phyloP scores from a whole-genome alignment of 2,797 vertebrate species.

The Channallabes apus region DNA sequence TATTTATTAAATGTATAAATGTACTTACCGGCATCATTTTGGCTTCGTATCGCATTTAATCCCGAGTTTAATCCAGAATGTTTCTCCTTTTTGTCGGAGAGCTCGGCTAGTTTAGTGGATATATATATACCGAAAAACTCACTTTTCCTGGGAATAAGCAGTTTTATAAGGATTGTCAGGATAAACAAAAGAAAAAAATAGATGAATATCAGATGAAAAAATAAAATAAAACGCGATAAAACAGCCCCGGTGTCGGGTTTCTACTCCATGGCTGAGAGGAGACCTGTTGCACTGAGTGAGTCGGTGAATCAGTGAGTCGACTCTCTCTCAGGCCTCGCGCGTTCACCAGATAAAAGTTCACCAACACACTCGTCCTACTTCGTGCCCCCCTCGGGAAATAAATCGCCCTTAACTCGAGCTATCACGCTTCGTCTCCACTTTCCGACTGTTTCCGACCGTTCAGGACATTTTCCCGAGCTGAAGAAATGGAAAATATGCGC shows the following conservation, averaged over 20 bases:
- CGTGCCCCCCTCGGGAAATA: not conserved
- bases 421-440: not conserved
- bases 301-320: not conserved
- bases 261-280: not conserved
- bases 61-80: slow-evolving; percentile 35
- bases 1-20: not conserved
- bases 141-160: not conserved
- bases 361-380: not conserved
- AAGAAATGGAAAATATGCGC: not conserved
- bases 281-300: slow-evolving; percentile 5
- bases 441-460: not conserved
- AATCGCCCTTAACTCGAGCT: not conserved
- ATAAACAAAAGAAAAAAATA: no score
- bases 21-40: slow-evolving; percentile 96
- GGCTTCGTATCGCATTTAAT: slow-evolving; percentile 88
- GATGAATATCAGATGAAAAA: not conserved
- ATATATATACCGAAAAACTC: not conserved
- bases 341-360: slow-evolving; percentile 21
- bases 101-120: not conserved
- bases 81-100: not conserved
- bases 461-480: slow-evolving; percentile 13
- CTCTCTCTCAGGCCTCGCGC: not conserved
- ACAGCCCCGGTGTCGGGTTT: not conserved
- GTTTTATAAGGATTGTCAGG: no score
- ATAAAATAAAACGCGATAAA: not conserved